phyloP scores from a whole-genome alignment of 2,888 invertebrate genomes.

The Julus scandinavius region DNA sequence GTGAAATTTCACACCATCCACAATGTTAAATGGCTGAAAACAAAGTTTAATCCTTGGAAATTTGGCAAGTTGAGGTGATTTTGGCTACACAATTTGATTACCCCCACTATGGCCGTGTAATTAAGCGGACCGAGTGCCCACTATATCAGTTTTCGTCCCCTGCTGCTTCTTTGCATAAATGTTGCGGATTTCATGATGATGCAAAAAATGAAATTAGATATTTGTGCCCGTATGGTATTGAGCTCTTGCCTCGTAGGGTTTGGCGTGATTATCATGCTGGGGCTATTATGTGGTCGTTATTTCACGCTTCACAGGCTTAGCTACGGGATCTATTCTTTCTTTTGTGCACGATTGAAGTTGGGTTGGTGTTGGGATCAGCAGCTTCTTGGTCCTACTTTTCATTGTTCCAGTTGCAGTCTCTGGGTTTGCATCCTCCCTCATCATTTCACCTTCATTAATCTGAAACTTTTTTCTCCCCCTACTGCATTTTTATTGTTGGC shows the following conservation, averaged over 20 bases:
- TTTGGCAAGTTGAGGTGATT: background rate
- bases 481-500: background rate
- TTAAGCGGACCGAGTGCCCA: background rate
- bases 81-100: background rate
- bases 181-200: background rate
- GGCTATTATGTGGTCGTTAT: conserved; percentile 31
- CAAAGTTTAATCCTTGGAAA: background rate
- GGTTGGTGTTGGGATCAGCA: conserved; percentile 25
- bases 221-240: background rate
- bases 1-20: background rate
- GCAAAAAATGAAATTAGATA: background rate
- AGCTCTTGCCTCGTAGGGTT: background rate
- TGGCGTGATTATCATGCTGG: conserved; percentile 35
- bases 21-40: background rate
- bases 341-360: background rate
- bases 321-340: background rate
- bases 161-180: conserved; percentile 7
- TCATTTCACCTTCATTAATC: conserved; percentile 34
- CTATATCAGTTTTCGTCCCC: conserved; percentile 21
- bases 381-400: conserved; percentile 6
- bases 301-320: conserved; percentile 9
- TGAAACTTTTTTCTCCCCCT: background rate
- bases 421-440: conserved; percentile 36
- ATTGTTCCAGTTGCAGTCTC: background rate
- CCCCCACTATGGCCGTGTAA: background rate